Percentiles rank a stretch among this genome's conserved stretches.
phyloP scores from a whole-genome alignment of 2,888 invertebrate species.

The Drosophila barbarae region DNA sequence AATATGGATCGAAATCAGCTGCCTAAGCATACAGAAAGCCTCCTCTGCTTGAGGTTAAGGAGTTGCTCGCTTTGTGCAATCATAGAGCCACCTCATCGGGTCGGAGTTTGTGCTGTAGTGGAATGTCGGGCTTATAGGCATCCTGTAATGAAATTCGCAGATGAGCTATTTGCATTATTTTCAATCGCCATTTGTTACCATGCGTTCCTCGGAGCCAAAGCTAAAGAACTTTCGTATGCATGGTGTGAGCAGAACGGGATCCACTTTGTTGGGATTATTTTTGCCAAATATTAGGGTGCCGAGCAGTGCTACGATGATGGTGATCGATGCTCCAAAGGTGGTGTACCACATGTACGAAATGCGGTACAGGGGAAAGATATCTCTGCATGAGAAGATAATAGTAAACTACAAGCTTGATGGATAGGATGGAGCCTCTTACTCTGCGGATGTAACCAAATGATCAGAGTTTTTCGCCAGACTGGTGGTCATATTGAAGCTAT shows the following conservation, averaged over 20 bases:
- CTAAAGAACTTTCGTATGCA: constrained; percentile 70
- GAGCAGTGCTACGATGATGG: constrained; percentile 80
- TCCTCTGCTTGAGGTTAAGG: not conserved
- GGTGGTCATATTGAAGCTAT: constrained; percentile 81
- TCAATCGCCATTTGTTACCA: constrained; percentile 8
- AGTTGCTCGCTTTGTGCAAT: constrained; percentile 1
- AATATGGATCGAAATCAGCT: constrained; percentile 2
- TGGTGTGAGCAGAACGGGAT: constrained; percentile 84
- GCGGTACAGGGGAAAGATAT: constrained; percentile 82
- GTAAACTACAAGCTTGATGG: not conserved
- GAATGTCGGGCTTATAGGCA: constrained; percentile 64
- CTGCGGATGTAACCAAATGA: constrained; percentile 38
- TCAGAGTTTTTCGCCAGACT: constrained; percentile 55
- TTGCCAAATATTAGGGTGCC: constrained; percentile 78
- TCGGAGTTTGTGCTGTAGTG: constrained; percentile 57
- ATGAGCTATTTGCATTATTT: not conserved
- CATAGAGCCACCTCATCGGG: constrained; percentile 72
- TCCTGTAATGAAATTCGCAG: constrained; percentile 48
- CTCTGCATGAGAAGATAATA: constrained; percentile 48
- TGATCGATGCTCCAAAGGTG: constrained; percentile 82
- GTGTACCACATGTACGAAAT: constrained; percentile 92
- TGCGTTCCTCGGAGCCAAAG: constrained; percentile 23
- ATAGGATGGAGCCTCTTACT: constrained; percentile 54
- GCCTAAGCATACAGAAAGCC: not conserved
- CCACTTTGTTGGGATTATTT: constrained; percentile 82